Evolutionary conservation across 2,888 invertebrate genomes (phyloP).

Genomic region (Pristionchus maxplancki): DNA sequence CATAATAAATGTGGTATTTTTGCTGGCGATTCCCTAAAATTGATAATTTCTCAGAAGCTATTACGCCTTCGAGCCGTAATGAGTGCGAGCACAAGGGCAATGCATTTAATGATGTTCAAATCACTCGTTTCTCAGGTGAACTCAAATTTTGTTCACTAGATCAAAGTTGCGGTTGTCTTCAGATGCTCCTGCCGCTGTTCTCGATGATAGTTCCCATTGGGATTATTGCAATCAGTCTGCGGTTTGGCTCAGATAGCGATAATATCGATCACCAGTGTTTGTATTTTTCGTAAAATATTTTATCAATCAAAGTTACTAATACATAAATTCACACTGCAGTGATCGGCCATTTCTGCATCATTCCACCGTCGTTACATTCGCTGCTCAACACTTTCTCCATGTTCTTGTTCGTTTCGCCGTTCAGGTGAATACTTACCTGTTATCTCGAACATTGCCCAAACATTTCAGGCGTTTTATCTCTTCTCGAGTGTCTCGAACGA

Average conservation of each 20-base stretch:
- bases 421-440: not conserved
- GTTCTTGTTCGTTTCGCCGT: not conserved
- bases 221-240: not conserved
- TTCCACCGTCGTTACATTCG: not conserved
- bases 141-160: too few relatives aligned
- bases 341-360: not conserved
- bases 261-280: not conserved
- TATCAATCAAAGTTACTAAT: not conserved
- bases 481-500: not conserved
- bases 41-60: not conserved
- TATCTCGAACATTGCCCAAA: too few relatives aligned
- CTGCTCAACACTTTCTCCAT: not conserved
- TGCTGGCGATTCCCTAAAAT: too few relatives aligned
- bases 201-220: not conserved
- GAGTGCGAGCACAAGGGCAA: not conserved
- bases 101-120: slow-evolving; percentile 8
- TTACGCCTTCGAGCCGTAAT: not conserved
- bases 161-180: not conserved
- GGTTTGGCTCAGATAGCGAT: not conserved
- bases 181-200: not conserved
- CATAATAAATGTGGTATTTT: not conserved
- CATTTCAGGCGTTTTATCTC: not conserved
- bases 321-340: too few relatives aligned
- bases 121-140: not conserved
- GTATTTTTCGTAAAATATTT: not conserved